Evolutionary conservation across 2,888 invertebrate species (phyloP).

Genomic region (Lithosia quadra): DNA sequence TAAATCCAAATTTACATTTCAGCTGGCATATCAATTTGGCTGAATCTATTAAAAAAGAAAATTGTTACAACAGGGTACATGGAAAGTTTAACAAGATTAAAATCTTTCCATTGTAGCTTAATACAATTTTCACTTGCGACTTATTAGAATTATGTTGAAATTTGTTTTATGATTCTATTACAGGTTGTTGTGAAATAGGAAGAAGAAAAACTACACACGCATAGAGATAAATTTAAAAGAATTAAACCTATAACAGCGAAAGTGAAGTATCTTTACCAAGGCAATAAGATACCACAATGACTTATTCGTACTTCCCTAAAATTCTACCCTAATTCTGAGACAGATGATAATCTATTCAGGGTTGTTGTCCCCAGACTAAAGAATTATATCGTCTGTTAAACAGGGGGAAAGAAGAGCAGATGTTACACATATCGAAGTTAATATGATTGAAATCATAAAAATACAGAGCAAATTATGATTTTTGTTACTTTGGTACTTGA

Average conservation of each 20-base stretch:
- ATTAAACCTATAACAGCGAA: slow-evolving; percentile 4
- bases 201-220: neutral
- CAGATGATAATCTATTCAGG: neutral
- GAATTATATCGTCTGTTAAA: neutral
- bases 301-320: neutral
- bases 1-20: too few relatives aligned
- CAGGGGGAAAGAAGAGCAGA: slow-evolving; percentile 1
- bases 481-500: neutral
- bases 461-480: neutral
- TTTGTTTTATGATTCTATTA: too few relatives aligned
- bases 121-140: too few relatives aligned
- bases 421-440: neutral
- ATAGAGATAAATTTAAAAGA: neutral
- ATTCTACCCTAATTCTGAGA: slow-evolving; percentile 1
- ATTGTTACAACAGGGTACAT: too few relatives aligned
- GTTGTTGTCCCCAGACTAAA: neutral
- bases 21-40: too few relatives aligned
- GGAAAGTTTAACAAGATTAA: too few relatives aligned
- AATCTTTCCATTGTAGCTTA: too few relatives aligned
- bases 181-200: neutral
- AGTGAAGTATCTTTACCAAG: neutral
- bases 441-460: neutral
- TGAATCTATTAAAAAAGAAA: neutral
- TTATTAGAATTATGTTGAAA: too few relatives aligned
- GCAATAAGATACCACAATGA: neutral